Percentiles rank a stretch among this genome's conserved stretches.
Evolutionary conservation across 2,888 invertebrate genomes (phyloP).

Genomic region (Eupelmus urozonus): DNA sequence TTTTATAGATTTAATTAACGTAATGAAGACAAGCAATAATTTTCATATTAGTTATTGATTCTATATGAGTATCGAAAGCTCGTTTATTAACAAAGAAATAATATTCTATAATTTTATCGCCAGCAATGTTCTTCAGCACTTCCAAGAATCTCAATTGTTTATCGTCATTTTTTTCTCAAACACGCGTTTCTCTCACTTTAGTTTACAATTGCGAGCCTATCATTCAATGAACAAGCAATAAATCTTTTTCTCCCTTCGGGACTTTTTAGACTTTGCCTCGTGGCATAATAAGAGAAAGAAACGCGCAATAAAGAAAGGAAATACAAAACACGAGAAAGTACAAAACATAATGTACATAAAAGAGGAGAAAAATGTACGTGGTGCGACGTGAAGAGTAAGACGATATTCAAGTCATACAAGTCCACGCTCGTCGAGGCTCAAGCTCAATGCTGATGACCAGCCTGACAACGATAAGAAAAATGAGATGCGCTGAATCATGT

Average conservation of each 20-base stretch:
- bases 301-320: too few relatives aligned
- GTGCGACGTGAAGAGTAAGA: conserved; percentile 29
- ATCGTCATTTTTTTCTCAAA: too few relatives aligned
- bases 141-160: too few relatives aligned
- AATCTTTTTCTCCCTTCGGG: too few relatives aligned
- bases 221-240: too few relatives aligned
- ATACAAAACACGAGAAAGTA: neutral
- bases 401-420: conserved; percentile 46
- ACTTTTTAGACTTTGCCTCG: neutral
- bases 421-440: conserved; percentile 22
- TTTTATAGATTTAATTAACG: too few relatives aligned
- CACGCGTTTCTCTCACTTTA: too few relatives aligned
- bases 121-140: too few relatives aligned
- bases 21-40: neutral
- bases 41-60: neutral
- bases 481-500: conserved; percentile 47
- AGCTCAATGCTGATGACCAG: conserved; percentile 41
- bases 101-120: too few relatives aligned
- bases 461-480: conserved; percentile 57
- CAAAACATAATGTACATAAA: neutral
- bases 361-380: conserved; percentile 22
- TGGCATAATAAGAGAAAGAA: neutral
- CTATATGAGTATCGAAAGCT: neutral
- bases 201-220: too few relatives aligned
- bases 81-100: too few relatives aligned